Conservation (phyloP, 1,140 invertebrate genomes). For the Bombus confusus region DNA sequence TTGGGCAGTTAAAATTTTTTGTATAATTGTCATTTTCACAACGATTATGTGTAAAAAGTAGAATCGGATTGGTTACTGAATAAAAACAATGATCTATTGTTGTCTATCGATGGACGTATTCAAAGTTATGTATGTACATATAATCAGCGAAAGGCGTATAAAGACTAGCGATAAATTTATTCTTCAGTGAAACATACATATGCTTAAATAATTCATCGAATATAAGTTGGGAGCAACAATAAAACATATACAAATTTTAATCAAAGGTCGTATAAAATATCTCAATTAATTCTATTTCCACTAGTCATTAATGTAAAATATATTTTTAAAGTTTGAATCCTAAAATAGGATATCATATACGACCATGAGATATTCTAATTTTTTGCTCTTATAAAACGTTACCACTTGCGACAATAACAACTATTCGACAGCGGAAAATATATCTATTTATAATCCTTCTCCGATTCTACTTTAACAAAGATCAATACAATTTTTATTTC, state of each 20-base stretch:
- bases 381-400: not conserved
- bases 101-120: not conserved
- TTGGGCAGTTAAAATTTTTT: conserved; percentile 78
- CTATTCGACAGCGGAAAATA: not conserved
- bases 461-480: conserved; percentile 15
- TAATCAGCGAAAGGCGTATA: not conserved
- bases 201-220: not conserved
- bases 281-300: not conserved
- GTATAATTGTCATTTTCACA: conserved; percentile 51
- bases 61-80: conserved; percentile 29
- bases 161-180: not conserved
- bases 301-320: not conserved
- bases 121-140: no score
- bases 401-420: not conserved
- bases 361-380: not conserved
- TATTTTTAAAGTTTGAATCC: not conserved
- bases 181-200: not conserved
- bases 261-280: not conserved
- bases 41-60: conserved; percentile 48
- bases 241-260: not conserved
- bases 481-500: conserved; percentile 4
- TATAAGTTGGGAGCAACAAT: not conserved
- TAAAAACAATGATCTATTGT: not conserved
- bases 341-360: not conserved
- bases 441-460: not conserved